phyloP scores from a whole-genome alignment of 2,797 vertebrate genomes.

The Strix occidentalis region DNA sequence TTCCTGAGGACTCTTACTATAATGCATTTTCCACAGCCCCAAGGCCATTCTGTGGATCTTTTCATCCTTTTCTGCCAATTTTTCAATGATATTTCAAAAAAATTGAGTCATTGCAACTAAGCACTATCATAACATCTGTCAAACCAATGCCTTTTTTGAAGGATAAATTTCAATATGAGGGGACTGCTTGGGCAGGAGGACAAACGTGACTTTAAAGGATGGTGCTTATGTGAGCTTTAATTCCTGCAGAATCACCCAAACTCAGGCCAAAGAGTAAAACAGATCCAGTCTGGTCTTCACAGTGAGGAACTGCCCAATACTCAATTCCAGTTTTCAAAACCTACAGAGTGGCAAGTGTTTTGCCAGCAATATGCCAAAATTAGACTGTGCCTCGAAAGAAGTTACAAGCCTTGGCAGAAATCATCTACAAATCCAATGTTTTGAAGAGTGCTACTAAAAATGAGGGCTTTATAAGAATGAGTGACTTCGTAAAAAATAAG shows the following conservation, averaged over 20 bases:
- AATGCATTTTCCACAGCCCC: not conserved
- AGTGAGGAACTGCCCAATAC: not conserved
- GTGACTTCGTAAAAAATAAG: not conserved
- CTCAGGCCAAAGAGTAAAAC: not conserved
- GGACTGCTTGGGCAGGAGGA: not conserved
- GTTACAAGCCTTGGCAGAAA: not conserved
- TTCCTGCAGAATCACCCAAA: not conserved
- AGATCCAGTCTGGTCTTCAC: not conserved
- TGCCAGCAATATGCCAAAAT: not conserved
- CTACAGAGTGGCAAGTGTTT: not conserved
- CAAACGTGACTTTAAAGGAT: not conserved
- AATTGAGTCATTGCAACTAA: not conserved
- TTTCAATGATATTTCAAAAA: not conserved
- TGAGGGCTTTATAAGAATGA: not conserved
- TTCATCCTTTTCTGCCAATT: not conserved
- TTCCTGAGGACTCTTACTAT: not conserved
- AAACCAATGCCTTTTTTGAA: not conserved
- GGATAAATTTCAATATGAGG: not conserved
- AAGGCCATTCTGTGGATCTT: not conserved
- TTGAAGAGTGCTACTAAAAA: accelerated
- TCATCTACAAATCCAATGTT: not conserved
- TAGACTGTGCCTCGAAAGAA: not conserved
- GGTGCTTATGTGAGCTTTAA: not conserved
- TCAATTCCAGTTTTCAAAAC: not conserved
- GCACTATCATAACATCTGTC: not conserved